A percentile compares a stretch with the other conserved stretches of the same genome.
These are phyloP conservation scores for Irena cyanogastra DNA, from an alignment of 2,113 vertebrate genomes.

Conservation along the genomic window DNA sequence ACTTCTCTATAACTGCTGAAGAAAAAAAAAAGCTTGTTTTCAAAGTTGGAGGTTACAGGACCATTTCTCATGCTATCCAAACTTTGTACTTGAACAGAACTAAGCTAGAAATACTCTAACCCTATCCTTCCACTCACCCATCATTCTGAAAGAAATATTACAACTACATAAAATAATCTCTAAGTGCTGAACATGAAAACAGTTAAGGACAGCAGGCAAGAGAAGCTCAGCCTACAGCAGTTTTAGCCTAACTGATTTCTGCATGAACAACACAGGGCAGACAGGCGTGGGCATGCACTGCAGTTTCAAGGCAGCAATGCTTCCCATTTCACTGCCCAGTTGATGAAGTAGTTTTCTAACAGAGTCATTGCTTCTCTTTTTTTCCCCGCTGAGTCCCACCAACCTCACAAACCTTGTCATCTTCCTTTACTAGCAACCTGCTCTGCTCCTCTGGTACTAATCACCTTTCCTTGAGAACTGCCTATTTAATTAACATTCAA, in stretches of 20 bases:
- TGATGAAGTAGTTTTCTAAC: neutral
- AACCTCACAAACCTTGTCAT: neutral
- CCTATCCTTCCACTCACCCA: neutral
- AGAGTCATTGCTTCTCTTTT: neutral
- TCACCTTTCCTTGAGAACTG: constrained; percentile 22
- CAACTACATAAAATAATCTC: neutral
- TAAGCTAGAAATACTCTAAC: neutral
- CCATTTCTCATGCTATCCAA: neutral
- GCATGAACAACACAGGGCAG: neutral
- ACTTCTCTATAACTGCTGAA: neutral
- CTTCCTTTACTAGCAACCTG: neutral
- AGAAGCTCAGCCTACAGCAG: neutral
- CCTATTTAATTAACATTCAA: constrained; percentile 35
- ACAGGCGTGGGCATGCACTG: neutral
- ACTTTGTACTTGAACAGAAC: neutral
- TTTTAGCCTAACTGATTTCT: neutral
- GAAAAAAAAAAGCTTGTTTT: neutral
- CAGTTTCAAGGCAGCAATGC: neutral
- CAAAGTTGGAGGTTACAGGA: neutral
- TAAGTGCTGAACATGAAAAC: neutral
- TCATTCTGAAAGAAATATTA: neutral
- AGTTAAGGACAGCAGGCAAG: neutral
- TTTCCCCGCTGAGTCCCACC: neutral
- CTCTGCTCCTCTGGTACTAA: neutral
- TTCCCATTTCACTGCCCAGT: neutral